A percentile compares a stretch with the other conserved stretches of the same genome.
Conservation (phyloP, 2,888 invertebrate genomes). For the Xestia c-nigrum region DNA sequence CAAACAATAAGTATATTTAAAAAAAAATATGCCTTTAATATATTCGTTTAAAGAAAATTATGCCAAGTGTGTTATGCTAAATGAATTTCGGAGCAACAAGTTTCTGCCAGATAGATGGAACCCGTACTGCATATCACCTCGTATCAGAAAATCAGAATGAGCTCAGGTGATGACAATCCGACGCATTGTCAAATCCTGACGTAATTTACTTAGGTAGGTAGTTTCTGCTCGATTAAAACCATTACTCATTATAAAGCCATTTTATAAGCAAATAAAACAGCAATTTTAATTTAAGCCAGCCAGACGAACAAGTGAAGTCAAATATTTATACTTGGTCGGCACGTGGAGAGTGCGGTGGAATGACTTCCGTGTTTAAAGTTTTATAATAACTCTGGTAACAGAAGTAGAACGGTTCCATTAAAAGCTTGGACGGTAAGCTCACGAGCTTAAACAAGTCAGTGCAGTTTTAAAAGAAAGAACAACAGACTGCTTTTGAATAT, state of each 20-base stretch:
- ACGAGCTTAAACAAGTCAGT: constrained; percentile 18
- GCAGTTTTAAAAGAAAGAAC: background rate
- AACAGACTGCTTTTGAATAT: background rate
- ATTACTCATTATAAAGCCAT: background rate
- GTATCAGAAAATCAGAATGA: too few species aligned
- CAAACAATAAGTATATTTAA: too few species aligned
- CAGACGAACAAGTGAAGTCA: constrained; percentile 7
- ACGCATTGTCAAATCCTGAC: too few species aligned
- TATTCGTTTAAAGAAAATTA: too few species aligned
- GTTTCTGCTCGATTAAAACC: background rate
- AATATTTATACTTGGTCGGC: constrained; percentile 35
- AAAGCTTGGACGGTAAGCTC: constrained; percentile 36
- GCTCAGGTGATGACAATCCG: too few species aligned
- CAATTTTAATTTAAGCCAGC: constrained; percentile 3
- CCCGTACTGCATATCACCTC: too few species aligned
- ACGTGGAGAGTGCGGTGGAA: constrained; percentile 17
- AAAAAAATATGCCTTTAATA: too few species aligned
- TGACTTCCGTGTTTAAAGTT: constrained; percentile 37
- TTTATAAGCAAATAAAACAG: background rate
- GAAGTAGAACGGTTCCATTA: constrained; percentile 40
- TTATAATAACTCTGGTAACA: constrained; percentile 43
- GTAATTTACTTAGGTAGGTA: too few species aligned
- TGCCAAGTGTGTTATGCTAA: too few species aligned
- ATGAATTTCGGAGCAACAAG: too few species aligned
- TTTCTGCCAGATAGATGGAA: too few species aligned